phyloP scores from a whole-genome alignment of 2,888 invertebrate species.

The Eubasilissa splendida region DNA sequence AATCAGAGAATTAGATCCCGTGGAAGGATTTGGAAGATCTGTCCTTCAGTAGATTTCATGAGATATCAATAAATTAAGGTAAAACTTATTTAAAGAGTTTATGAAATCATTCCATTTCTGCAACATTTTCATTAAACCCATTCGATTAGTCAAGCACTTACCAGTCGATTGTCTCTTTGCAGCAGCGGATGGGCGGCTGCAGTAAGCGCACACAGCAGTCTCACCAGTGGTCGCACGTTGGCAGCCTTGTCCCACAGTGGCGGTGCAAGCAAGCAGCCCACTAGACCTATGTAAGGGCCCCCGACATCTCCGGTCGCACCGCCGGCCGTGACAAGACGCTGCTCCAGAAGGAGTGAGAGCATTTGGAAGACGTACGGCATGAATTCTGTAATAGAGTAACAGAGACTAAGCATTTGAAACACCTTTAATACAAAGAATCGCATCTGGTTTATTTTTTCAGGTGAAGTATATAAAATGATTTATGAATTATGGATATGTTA shows the following conservation, averaged over 20 bases:
- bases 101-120: no score
- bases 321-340: slow-evolving; percentile 68
- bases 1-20: no score
- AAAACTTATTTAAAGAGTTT: no score
- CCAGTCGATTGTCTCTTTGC: slow-evolving; percentile 73
- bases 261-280: slow-evolving; percentile 92
- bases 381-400: slow-evolving; percentile 80
- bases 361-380: slow-evolving; percentile 99
- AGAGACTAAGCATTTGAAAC: background rate
- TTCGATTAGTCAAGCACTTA: slow-evolving; percentile 63
- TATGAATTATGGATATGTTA: no score
- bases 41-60: no score
- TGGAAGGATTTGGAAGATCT: no score
- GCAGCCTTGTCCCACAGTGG: slow-evolving; percentile 94
- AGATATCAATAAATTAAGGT: no score
- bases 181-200: slow-evolving; percentile 66
- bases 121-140: no score
- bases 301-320: slow-evolving; percentile 74
- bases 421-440: no score
- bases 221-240: slow-evolving; percentile 93
- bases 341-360: slow-evolving; percentile 90
- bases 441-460: no score
- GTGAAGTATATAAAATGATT: no score
- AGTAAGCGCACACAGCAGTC: slow-evolving; percentile 92
- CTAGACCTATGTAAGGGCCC: slow-evolving; percentile 89